Evolutionary conservation across 2,113 vertebrate species (phyloP).

Genomic region (Erinaceus europaeus): DNA sequence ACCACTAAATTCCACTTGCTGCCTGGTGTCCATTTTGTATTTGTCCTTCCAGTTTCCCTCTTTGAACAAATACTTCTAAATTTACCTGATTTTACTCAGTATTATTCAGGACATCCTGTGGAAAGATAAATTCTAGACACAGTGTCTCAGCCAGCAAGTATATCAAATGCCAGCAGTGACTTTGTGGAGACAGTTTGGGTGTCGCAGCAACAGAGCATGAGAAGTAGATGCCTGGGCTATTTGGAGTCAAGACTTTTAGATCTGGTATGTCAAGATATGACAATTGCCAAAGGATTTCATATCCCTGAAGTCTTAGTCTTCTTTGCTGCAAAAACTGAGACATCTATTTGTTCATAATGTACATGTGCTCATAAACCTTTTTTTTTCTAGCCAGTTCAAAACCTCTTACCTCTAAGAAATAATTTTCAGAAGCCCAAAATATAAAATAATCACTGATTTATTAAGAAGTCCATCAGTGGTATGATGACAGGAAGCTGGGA

Average conservation of each 20-base stretch:
- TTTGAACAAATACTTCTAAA: background rate
- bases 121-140: background rate
- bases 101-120: background rate
- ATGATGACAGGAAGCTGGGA: background rate
- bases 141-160: background rate
- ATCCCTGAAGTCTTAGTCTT: background rate
- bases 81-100: constrained; percentile 7
- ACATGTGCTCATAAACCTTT: background rate
- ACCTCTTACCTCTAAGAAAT: background rate
- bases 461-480: background rate
- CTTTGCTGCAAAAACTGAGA: background rate
- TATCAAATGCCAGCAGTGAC: background rate
- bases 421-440: background rate
- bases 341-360: background rate
- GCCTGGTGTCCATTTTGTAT: too few relatives aligned
- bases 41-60: background rate
- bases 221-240: background rate
- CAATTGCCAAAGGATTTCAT: background rate
- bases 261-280: background rate
- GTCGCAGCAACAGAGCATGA: background rate
- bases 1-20: too few relatives aligned
- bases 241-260: background rate
- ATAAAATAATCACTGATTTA: background rate
- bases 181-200: background rate
- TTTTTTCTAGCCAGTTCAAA: background rate